Evolutionary conservation across 23 tunicate species (phyloP).

Genomic region (Botrylloides violaceus): DNA sequence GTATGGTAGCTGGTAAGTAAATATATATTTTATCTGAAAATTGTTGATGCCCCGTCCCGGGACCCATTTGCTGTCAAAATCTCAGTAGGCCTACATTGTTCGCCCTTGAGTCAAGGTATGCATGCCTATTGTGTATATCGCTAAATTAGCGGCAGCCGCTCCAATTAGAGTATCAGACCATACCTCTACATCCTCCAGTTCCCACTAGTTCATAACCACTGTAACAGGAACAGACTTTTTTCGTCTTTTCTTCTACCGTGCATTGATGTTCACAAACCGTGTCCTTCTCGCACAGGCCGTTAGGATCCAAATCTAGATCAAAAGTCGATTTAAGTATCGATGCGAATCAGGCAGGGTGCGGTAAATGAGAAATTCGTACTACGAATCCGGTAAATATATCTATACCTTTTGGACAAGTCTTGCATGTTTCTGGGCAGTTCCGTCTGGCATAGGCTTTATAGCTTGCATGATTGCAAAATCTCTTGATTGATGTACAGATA

Average conservation of each 20-base stretch:
- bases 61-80: too few relatives aligned
- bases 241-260: constrained; percentile 10
- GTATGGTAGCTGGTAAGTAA: too few relatives aligned
- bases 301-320: constrained; percentile 13
- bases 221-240: background rate
- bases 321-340: background rate
- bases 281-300: constrained; percentile 6
- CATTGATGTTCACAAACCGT: constrained; percentile 8
- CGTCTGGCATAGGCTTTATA: background rate
- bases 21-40: too few relatives aligned
- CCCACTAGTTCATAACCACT: background rate
- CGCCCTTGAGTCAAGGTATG: too few relatives aligned
- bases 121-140: too few relatives aligned
- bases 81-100: too few relatives aligned
- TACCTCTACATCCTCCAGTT: background rate
- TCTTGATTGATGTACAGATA: background rate
- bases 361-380: background rate
- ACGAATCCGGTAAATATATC: too few relatives aligned
- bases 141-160: too few relatives aligned
- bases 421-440: constrained; percentile 14
- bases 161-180: too few relatives aligned
- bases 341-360: background rate
- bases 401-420: constrained; percentile 8
- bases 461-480: constrained; percentile 4
- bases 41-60: too few relatives aligned